Conservation (phyloP, 2,888 invertebrate genomes). For the Aphidius colemani region DNA sequence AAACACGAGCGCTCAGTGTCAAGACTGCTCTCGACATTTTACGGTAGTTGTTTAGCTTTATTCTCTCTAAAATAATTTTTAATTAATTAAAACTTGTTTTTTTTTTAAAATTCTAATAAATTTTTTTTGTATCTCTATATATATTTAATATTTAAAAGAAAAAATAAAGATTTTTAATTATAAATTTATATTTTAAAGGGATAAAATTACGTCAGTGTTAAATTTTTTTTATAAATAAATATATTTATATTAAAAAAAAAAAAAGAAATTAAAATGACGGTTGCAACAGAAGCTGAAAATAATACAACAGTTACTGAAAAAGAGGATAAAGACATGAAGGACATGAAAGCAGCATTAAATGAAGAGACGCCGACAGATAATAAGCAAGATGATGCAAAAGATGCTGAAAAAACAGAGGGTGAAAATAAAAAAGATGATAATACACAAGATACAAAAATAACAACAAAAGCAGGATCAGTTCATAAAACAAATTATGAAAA, state of each 20-base stretch:
- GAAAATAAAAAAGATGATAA: constrained; percentile 49
- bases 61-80: not conserved
- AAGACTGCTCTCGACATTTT: constrained; percentile 17
- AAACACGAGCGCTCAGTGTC: constrained; percentile 20
- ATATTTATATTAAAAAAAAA: not conserved
- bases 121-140: too few relatives aligned
- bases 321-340: constrained; percentile 64
- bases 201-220: not conserved
- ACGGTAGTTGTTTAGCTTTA: not conserved
- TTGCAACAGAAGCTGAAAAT: constrained; percentile 80
- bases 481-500: constrained; percentile 89
- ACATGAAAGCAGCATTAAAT: constrained; percentile 64
- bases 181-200: too few relatives aligned
- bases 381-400: constrained; percentile 52
- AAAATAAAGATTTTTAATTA: too few relatives aligned
- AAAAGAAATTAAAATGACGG: constrained; percentile 56
- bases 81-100: not conserved
- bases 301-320: constrained; percentile 69
- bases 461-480: constrained; percentile 60
- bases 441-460: constrained; percentile 64
- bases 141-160: too few relatives aligned
- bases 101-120: too few relatives aligned
- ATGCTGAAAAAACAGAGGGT: constrained; percentile 55
- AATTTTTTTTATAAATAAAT: not conserved
- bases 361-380: constrained; percentile 56